These are phyloP conservation scores for Myrmophylax atrothorax DNA, from an alignment of 2,113 vertebrate genomes.

Conservation along the genomic window DNA sequence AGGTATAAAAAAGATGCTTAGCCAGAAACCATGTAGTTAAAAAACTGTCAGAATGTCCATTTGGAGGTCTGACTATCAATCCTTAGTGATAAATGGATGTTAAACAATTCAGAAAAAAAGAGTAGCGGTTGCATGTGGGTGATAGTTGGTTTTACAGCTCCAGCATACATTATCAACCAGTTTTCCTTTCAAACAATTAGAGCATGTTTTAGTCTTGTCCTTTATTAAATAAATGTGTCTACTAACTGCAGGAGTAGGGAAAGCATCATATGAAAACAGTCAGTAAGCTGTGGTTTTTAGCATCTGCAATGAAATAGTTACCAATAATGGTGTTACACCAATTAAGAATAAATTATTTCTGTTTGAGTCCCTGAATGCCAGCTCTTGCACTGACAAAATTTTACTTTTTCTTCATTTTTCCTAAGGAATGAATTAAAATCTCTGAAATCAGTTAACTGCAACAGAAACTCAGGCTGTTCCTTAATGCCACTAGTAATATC, in stretches of 20 bases:
- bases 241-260: background rate
- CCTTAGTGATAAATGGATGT: background rate
- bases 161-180: background rate
- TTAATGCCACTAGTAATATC: background rate
- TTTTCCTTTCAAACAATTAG: background rate
- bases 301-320: background rate
- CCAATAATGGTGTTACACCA: background rate
- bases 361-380: background rate
- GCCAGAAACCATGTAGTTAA: conserved; percentile 8
- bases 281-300: background rate
- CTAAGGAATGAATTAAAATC: background rate
- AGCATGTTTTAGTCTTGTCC: background rate
- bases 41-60: background rate
- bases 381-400: background rate
- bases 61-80: conserved; percentile 10
- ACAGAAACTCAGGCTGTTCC: background rate
- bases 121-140: background rate
- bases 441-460: background rate
- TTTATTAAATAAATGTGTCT: background rate
- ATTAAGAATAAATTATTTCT: background rate
- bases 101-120: background rate
- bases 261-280: background rate
- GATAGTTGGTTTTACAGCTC: background rate
- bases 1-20: background rate
- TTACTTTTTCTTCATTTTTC: background rate